phyloP scores from a whole-genome alignment of 2,888 invertebrate genomes.

The Salticus scenicus region DNA sequence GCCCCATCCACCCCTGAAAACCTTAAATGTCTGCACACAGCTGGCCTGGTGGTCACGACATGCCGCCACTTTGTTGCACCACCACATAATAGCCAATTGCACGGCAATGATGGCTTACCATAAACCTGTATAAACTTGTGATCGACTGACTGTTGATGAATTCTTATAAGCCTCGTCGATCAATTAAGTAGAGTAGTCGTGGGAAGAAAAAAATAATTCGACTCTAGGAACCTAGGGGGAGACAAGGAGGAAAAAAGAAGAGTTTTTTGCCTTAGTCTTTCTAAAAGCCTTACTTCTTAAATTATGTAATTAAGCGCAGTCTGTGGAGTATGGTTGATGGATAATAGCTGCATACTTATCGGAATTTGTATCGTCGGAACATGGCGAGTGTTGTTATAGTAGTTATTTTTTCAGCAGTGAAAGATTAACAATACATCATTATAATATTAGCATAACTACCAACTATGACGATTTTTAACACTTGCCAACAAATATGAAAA shows the following conservation, averaged over 20 bases:
- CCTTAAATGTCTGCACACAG: constrained; percentile 36
- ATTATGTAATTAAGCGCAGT: too few species aligned
- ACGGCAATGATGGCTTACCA: constrained; percentile 1
- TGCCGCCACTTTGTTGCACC: constrained; percentile 55
- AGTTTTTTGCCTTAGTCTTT: background rate
- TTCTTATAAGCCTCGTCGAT: constrained; percentile 27
- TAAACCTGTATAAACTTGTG: constrained; percentile 27
- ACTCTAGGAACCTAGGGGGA: background rate
- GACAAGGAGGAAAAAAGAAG: background rate
- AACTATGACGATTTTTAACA: too few species aligned
- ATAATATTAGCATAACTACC: too few species aligned
- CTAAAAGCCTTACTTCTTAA: too few species aligned
- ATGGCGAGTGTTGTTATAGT: too few species aligned
- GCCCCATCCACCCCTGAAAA: constrained; percentile 11
- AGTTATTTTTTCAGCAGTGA: too few species aligned
- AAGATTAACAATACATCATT: too few species aligned
- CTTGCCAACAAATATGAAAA: too few species aligned
- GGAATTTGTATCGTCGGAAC: too few species aligned
- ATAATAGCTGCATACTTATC: constrained; percentile 29
- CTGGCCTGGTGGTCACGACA: constrained; percentile 53
- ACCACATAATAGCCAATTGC: constrained; percentile 40
- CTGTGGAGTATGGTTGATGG: constrained; percentile 17
- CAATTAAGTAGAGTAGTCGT: constrained; percentile 55
- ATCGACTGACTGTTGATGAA: constrained; percentile 55
- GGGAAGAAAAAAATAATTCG: constrained; percentile 52